Evolutionary conservation across 2,113 vertebrate species (phyloP), one percentile per base, ranked within the genome.

Genomic region (Ancistrus triradiatus): DNA sequence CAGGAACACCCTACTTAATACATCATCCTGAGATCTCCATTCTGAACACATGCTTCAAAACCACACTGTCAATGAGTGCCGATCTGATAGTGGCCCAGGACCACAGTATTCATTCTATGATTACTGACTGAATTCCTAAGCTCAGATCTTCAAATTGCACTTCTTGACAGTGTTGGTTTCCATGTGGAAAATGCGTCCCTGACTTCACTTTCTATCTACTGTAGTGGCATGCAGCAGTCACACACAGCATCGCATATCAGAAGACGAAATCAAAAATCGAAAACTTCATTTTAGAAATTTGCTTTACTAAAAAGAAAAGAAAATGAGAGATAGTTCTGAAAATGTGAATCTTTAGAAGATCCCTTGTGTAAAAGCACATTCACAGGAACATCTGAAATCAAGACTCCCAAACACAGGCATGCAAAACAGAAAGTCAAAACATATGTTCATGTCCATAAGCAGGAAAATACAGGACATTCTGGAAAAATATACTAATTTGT

Each of bases 171-270:
- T 8, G 28, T 19, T 27, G 49, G 24, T 21, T 33, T 66, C 21
- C 43, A 24, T 4, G 6, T 17, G 4, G 19, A 42, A 38, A 62
- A 18, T 31, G 31, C 1, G 4, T 3, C 0, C 15, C 66, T 5
- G 46, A 43, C 51, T 22, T 40, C 47, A 72, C 21, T n/a, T 21
- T 24, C 24, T 58, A 25, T 57, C 13, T 40, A 62, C 4, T 49
- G n/a, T 13, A 70, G 70, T 73, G 77, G 80, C 86, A 88, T 89
- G 87, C 87, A 85, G 66, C 78, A 80, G 64, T 80, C 68, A 49
- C 67, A 72, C 66, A 51, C 77, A 69, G 74, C 75, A 80, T 79
- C 50, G 76, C 76, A 75, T 61, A 55, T 69, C 35, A 77, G 69
- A 42, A 51, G 43, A 77, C 11, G 18, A 17, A 27, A 55, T 22